Evolutionary conservation across 1,140 invertebrate species (phyloP), one percentile per base, ranked within the genome.

Genomic region (Ostrea edulis): DNA sequence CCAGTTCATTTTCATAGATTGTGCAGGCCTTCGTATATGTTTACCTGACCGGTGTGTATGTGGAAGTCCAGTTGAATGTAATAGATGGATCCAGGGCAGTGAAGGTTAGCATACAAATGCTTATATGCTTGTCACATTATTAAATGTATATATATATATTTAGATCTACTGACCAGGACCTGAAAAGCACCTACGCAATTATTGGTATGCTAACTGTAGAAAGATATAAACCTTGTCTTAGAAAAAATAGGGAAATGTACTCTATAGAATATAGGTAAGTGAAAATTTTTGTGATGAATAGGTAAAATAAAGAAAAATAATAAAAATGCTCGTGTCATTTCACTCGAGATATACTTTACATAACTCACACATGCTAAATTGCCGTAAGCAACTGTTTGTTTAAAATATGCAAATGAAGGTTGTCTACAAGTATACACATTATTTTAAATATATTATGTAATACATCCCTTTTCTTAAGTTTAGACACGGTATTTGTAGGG

Each of bases 391-490:
- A 35, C 29, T 14, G 68, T 77, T 77, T 29, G 25, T 25, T 77
- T 77, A 77, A 77, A 35, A 71, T 71, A 77, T 77, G 68, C 25
- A 77, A 29, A 77, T 77, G 68, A 77, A 22, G 17, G 29, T 12
- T 25, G 68, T 77, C 25, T 62, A 62, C 12, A n/a, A 20, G n/a
- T 20, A 44, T 44, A 44, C 35, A 44, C 35, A 44, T 1, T 44
- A 5, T 44, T 44, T 44, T 44, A 44, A 44, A 44, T 44, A 44
- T 44, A 44, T 44, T 44, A 44, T 5, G 35, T 44, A 44, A 44
- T 44, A 44, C 35, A 44, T 44, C 35, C 35, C 35, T 44, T 44
- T 44, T 44, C 35, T 44, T 2, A 44, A 1, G 35, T 44, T 44
- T 44, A 44, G 35, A 44, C 35, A 44, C 1, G 35, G 5, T 44